These are phyloP conservation scores for Thecocarcelia acutangulata DNA, from an alignment of 2,888 invertebrate genomes.

Conservation along the genomic window DNA sequence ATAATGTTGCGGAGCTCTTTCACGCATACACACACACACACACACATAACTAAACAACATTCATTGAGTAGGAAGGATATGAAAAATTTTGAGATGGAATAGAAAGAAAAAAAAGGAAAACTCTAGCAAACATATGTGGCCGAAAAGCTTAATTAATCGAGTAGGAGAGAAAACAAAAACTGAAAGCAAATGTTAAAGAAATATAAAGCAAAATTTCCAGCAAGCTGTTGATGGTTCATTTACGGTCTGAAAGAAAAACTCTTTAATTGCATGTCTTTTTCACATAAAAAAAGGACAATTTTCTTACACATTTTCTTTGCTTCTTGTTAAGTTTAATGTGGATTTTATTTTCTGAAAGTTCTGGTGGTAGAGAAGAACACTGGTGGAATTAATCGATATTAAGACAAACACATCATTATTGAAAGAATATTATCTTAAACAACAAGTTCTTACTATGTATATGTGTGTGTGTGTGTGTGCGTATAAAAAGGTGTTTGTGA, in stretches of 20 bases:
- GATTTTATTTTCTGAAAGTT: constrained; percentile 19
- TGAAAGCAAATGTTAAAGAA: constrained; percentile 47
- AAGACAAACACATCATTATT: constrained; percentile 69
- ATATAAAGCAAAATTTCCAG: constrained; percentile 71
- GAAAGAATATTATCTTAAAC: constrained; percentile 57
- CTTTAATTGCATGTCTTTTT: constrained; percentile 64
- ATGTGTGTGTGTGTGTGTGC: constrained; percentile 6
- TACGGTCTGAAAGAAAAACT: constrained; percentile 46
- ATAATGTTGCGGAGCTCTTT: constrained; percentile 70
- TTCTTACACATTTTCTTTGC: constrained; percentile 25
- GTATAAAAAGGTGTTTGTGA: constrained; percentile 54
- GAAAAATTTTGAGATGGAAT: constrained; percentile 26
- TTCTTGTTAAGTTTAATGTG: constrained; percentile 17
- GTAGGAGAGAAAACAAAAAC: background rate
- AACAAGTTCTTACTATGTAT: background rate
- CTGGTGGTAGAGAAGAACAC: constrained; percentile 37
- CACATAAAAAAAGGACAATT: constrained; percentile 52
- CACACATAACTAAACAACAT: constrained; percentile 1
- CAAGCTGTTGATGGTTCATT: constrained; percentile 66
- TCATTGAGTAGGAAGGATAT: constrained; percentile 8
- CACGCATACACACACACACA: background rate
- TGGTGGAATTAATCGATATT: constrained; percentile 63
- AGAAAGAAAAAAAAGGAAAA: constrained; percentile 25
- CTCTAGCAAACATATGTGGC: constrained; percentile 63
- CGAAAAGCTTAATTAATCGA: constrained; percentile 75